phyloP scores from a whole-genome alignment of 2,797 vertebrate species.

The Phrynocephalus forsythii region DNA sequence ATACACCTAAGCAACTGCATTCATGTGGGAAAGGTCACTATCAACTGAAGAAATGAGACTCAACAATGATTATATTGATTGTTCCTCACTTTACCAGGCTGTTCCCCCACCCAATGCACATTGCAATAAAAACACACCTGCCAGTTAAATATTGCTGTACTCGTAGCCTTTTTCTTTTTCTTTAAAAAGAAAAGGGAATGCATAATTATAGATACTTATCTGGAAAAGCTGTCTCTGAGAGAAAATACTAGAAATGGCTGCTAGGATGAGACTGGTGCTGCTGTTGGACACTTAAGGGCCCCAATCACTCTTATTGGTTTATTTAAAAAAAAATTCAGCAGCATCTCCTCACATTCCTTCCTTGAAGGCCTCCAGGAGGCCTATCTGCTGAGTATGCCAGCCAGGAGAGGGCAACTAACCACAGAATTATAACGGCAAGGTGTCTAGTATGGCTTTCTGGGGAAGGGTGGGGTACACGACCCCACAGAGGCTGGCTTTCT shows the following conservation, averaged over 20 bases:
- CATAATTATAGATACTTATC: conserved; percentile 49
- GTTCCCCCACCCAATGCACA: not conserved
- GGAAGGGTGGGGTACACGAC: not conserved
- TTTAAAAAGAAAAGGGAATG: conserved; percentile 24
- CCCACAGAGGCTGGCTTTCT: not conserved
- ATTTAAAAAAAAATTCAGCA: conserved; percentile 18
- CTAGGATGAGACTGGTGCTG: conserved; percentile 16
- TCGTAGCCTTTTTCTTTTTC: not conserved
- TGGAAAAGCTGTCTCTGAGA: conserved; percentile 57
- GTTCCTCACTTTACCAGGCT: conserved; percentile 46
- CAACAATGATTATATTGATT: not conserved
- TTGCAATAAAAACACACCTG: conserved; percentile 38
- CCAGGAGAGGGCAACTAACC: not conserved
- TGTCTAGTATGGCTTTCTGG: conserved; percentile 8
- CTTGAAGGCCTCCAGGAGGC: not conserved
- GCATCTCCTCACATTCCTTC: not conserved
- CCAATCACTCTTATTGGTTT: conserved; percentile 40
- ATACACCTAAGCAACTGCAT: not conserved
- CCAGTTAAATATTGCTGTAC: conserved; percentile 39
- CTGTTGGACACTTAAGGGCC: conserved; percentile 43
- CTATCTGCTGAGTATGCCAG: not conserved
- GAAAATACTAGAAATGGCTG: conserved; percentile 37
- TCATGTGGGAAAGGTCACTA: not conserved
- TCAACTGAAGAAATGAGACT: not conserved
- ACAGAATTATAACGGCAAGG: not conserved